Base-by-base conservation (phyloP, 92 coral and sea anemone species). In the Siderastrea siderea region DNA sequence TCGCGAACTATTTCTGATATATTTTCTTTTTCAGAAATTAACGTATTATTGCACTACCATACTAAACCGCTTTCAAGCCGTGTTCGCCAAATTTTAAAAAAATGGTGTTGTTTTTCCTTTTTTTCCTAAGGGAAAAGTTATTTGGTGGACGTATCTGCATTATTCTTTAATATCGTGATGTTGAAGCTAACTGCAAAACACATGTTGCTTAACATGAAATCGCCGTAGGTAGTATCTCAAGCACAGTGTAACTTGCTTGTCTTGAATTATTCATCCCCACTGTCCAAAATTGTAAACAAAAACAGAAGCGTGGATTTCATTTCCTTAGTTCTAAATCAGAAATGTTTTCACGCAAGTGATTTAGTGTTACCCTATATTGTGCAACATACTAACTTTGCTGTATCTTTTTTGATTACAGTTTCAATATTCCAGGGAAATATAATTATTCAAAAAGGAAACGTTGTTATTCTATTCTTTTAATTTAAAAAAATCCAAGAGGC, bases 1-100 rank as follows among this genome's bases (percentile, higher is more conserved):
- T 9, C 78, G 16, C 59, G 63, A 74, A 50, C 52, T n/a, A 53
- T 50, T 74, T 74, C 61, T n/a, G 62, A 74, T 52, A 74, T 74
- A 62, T 16, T 26, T 52, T 74, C 16, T 51, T 53, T 54, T 74
- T 26, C 45, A 1, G 44, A 72, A 47, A 72, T 72, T 53, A 17
- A 12, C 63, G 1, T 10, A 53, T 26, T 74, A 74, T 74, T 63
- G 63, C 47, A 74, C 53, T 74, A 53, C 78, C 47, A 19, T 74
- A 38, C 16, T 52, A 74, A 47, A 55, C 62, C 16, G 3, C 43
- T 52, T 73, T 51, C 3, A 38, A n/a, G 49, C 38, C 38, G 38
- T 26, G 38, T 26, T 26, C 38, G 0, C 38, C 38, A 26, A 26
- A 26, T 26, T 26, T 26, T 0, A 26, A 26, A 26, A 26, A 26